Evolutionary conservation across 2,113 vertebrate species (phyloP).

Genomic region (Oreochromis spilurus): DNA sequence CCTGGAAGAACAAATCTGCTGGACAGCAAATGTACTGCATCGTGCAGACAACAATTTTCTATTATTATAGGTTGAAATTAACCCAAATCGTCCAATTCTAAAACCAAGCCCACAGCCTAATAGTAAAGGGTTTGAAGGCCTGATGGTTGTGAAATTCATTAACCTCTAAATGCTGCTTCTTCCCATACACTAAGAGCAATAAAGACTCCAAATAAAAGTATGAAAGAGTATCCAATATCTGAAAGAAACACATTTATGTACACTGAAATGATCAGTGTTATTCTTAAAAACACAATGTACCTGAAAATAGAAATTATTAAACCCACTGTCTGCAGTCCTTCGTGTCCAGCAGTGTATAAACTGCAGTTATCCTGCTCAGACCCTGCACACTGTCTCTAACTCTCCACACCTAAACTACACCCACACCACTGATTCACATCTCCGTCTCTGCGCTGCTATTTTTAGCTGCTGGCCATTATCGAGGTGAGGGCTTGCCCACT

Average conservation of each 20-base stretch:
- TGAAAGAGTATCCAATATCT: background rate
- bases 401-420: background rate
- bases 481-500: conserved; percentile 22
- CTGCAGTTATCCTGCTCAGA: background rate
- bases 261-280: background rate
- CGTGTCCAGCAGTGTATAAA: background rate
- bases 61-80: background rate
- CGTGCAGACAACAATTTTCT: background rate
- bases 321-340: background rate
- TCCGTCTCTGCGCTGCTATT: conserved; percentile 42
- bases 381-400: background rate
- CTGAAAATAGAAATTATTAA: background rate
- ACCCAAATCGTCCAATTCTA: rapidly evolving
- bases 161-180: background rate
- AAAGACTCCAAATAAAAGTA: background rate
- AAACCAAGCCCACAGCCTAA: background rate
- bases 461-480: conserved; percentile 46
- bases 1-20: background rate
- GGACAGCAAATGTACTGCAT: background rate
- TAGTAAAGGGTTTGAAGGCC: background rate
- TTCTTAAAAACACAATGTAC: background rate
- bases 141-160: background rate
- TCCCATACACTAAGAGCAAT: background rate
- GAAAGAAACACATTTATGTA: background rate
- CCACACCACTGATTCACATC: conserved; percentile 2